Percentiles rank a stretch among this genome's conserved stretches.
These are phyloP conservation scores for Gymnarchus niloticus DNA, from an alignment of 2,113 vertebrate species.

Conservation along the genomic window DNA sequence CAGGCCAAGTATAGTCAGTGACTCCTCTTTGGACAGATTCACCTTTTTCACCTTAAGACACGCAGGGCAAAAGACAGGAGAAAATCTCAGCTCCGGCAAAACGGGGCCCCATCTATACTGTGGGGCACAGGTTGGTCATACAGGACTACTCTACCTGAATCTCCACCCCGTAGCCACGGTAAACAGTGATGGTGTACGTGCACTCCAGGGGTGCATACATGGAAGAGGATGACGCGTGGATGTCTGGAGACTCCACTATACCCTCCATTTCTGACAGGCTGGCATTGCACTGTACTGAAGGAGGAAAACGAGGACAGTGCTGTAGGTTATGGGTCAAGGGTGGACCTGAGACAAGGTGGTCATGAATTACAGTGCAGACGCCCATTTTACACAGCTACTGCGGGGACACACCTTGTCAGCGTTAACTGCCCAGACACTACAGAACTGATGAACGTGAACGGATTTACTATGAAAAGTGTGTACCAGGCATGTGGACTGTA, in stretches of 20 bases:
- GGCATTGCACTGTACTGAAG: slow-evolving; percentile 76
- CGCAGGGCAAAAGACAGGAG: neutral
- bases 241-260: slow-evolving; percentile 76
- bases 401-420: slow-evolving; percentile 8
- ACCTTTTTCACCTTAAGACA: slow-evolving; percentile 72
- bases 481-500: slow-evolving; percentile 83
- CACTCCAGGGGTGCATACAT: slow-evolving; percentile 72
- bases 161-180: slow-evolving; percentile 80
- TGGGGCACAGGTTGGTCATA: neutral
- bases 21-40: slow-evolving; percentile 80
- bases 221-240: slow-evolving; percentile 52
- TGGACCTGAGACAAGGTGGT: neutral
- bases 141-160: slow-evolving; percentile 65
- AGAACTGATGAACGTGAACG: neutral
- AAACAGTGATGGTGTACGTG: slow-evolving; percentile 82
- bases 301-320: neutral
- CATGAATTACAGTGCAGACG: neutral
- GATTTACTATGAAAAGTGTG: too few relatives aligned
- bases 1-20: slow-evolving; percentile 72
- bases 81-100: neutral
- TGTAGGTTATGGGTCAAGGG: slow-evolving; percentile 1
- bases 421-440: neutral
- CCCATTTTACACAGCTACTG: neutral
- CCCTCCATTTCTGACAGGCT: slow-evolving; percentile 77
- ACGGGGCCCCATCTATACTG: neutral